Evolutionary conservation across 1,140 invertebrate species (phyloP).

Genomic region (Leptinotarsa defecta): DNA sequence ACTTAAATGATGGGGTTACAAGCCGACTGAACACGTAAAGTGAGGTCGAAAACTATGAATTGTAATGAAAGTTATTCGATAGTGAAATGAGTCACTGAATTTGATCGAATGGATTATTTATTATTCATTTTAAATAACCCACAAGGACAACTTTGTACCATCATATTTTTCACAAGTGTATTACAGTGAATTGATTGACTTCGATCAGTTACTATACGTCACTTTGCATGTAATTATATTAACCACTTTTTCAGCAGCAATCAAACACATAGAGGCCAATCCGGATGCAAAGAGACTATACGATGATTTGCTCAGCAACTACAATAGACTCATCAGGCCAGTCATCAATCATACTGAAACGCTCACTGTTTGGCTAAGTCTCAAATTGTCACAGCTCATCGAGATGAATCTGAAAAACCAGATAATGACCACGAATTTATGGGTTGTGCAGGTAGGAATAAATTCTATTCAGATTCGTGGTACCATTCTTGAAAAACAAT

Average conservation of each 20-base stretch:
- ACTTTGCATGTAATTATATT: neutral
- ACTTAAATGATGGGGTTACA: too few relatives aligned
- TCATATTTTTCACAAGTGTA: too few relatives aligned
- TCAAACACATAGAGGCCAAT: constrained; percentile 75
- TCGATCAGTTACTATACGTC: neutral
- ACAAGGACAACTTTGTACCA: neutral
- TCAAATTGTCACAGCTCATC: constrained; percentile 94
- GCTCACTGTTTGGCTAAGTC: constrained; percentile 86
- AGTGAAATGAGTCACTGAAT: too few relatives aligned
- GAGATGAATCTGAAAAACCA: constrained; percentile 95
- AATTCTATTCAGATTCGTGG: neutral
- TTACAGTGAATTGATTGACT: neutral
- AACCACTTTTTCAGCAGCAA: constrained; percentile 42
- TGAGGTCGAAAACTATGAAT: too few relatives aligned
- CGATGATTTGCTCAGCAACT: constrained; percentile 91
- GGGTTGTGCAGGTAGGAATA: constrained; percentile 83
- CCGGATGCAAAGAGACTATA: constrained; percentile 90
- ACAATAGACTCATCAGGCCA: constrained; percentile 94
- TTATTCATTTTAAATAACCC: neutral
- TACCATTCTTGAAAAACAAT: neutral
- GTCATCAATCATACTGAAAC: constrained; percentile 93
- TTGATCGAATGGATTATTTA: too few relatives aligned
- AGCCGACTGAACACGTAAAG: too few relatives aligned
- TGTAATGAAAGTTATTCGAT: too few relatives aligned
- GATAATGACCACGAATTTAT: constrained; percentile 94